Evolutionary conservation across 2,797 vertebrate genomes (phyloP).

Genomic region (Sebastiscus albofasciatus): DNA sequence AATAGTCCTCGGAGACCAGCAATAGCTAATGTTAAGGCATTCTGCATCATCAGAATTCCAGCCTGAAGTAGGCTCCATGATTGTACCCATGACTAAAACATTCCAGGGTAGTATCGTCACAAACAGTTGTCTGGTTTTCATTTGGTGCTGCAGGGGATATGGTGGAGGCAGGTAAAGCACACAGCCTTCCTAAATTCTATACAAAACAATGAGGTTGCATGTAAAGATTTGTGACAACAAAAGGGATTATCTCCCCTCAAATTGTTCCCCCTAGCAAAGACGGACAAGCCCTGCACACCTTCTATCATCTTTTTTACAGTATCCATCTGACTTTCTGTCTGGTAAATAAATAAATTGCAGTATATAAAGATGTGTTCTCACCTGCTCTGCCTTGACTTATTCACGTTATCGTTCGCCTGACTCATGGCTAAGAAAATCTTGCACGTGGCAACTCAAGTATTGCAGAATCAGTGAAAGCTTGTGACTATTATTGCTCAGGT

Average conservation of each 20-base stretch:
- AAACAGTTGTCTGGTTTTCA: slow-evolving; percentile 48
- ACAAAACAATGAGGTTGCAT: slow-evolving; percentile 1
- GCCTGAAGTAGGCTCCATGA: slow-evolving; percentile 30
- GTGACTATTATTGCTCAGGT: neutral
- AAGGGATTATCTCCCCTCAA: slow-evolving; percentile 8
- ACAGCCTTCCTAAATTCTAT: slow-evolving; percentile 3
- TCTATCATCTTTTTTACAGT: slow-evolving; percentile 8
- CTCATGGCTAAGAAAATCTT: slow-evolving; percentile 1
- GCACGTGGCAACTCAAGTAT: neutral
- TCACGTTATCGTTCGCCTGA: neutral
- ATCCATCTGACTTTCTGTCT: neutral
- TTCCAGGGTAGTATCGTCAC: slow-evolving; percentile 50
- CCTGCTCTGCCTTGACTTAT: neutral
- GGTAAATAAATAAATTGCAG: neutral
- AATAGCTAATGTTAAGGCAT: slow-evolving; percentile 13
- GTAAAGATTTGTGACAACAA: slow-evolving; percentile 6
- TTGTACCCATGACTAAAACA: slow-evolving; percentile 60
- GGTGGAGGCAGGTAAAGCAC: slow-evolving; percentile 17
- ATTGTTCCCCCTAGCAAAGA: slow-evolving; percentile 18
- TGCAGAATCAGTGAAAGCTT: slow-evolving; percentile 3
- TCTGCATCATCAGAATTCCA: slow-evolving; percentile 38
- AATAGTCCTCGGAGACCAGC: slow-evolving; percentile 3
- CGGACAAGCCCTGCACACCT: neutral
- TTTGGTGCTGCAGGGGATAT: slow-evolving; percentile 33
- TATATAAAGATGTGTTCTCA: slow-evolving; percentile 10